These are phyloP conservation scores for Hylyphantes graminicola DNA, from an alignment of 1,140 invertebrate species.

Conservation along the genomic window DNA sequence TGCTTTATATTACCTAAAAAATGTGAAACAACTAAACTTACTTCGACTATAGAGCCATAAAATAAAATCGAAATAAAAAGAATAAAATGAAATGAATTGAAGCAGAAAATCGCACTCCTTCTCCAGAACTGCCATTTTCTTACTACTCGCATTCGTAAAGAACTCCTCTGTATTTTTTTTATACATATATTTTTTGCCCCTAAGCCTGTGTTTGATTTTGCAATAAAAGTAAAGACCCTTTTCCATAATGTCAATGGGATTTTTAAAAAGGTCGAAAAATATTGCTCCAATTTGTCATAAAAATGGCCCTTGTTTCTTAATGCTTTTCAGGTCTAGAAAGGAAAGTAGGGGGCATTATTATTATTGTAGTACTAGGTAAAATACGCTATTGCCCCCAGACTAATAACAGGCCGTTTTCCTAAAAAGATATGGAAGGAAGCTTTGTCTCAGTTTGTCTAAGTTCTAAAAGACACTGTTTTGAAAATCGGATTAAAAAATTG, in stretches of 20 bases:
- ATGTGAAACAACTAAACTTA: too few relatives aligned
- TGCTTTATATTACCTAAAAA: too few relatives aligned
- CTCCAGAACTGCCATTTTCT: too few relatives aligned
- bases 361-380: constrained; percentile 45
- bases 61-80: too few relatives aligned
- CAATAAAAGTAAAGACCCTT: constrained; percentile 52
- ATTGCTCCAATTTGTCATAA: constrained; percentile 57
- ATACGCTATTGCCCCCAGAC: background rate
- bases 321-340: constrained; percentile 18
- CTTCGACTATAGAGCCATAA: too few relatives aligned
- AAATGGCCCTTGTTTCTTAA: constrained; percentile 43
- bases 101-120: too few relatives aligned
- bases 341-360: constrained; percentile 21
- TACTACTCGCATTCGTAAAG: too few relatives aligned
- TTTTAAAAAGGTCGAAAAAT: constrained; percentile 45
- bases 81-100: too few relatives aligned
- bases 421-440: constrained; percentile 43
- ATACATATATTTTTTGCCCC: background rate
- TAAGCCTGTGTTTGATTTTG: constrained; percentile 24
- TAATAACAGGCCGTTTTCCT: constrained; percentile 41
- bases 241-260: constrained; percentile 13
- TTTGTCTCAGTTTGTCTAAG: background rate
- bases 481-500: too few relatives aligned
- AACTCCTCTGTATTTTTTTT: too few relatives aligned
- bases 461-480: too few relatives aligned